Percentiles rank a stretch among this genome's conserved stretches.
phyloP scores from a whole-genome alignment of 2,888 invertebrate genomes.

The Sinohyriopsis cumingii region DNA sequence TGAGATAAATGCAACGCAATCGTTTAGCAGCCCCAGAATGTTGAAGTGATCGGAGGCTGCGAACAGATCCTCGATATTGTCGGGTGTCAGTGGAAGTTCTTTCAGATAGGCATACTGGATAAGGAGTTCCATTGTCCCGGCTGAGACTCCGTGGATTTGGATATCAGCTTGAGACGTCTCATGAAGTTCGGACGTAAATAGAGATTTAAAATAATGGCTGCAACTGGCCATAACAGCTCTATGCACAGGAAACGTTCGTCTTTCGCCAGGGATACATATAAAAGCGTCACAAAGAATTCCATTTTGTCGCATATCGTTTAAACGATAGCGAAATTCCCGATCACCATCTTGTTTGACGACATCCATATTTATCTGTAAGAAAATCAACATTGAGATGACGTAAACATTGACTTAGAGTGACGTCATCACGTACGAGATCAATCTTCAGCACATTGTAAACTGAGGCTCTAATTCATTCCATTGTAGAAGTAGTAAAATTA shows the following conservation, averaged over 20 bases:
- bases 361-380: too few relatives aligned
- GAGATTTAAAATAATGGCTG: conserved; percentile 90
- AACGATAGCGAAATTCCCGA: conserved; percentile 23
- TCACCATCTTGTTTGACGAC: conserved; percentile 3
- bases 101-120: conserved; percentile 83
- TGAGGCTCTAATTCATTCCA: too few relatives aligned
- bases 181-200: conserved; percentile 85
- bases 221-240: conserved; percentile 77
- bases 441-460: too few relatives aligned
- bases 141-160: conserved; percentile 46
- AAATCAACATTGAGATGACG: too few relatives aligned
- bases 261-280: conserved; percentile 83
- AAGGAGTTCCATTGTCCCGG: conserved; percentile 43
- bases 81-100: conserved; percentile 77
- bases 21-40: conserved; percentile 83
- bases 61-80: conserved; percentile 81
- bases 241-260: conserved; percentile 86
- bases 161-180: conserved; percentile 65
- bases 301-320: conserved; percentile 74
- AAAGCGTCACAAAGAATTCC: conserved; percentile 78
- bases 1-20: conserved; percentile 85
- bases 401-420: too few relatives aligned
- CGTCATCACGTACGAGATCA: too few relatives aligned
- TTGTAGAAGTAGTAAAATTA: too few relatives aligned
- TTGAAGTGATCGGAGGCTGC: conserved; percentile 83